A percentile compares a stretch with the other conserved stretches of the same genome.
Conservation (phyloP, 2,797 vertebrate genomes). For the Paedocypris micromegethes region DNA sequence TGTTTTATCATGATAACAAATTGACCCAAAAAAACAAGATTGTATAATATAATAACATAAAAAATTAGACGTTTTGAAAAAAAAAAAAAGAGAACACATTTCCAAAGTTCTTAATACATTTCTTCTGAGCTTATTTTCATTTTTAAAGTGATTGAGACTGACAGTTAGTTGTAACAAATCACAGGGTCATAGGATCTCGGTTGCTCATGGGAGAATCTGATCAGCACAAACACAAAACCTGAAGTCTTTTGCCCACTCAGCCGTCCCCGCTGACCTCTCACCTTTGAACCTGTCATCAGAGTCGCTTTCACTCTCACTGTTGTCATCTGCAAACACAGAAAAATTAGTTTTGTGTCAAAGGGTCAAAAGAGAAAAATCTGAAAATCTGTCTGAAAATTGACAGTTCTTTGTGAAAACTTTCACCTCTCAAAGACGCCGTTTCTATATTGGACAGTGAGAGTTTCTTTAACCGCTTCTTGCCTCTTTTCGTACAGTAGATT, state of each 20-base stretch:
- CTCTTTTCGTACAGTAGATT: conserved; percentile 96
- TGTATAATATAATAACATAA: too few species aligned
- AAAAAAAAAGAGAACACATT: too few species aligned
- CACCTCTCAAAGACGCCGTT: conserved; percentile 90
- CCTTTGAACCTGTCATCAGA: conserved; percentile 99
- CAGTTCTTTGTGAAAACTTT: conserved; percentile 41
- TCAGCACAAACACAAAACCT: conserved; percentile 2
- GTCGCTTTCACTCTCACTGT: conserved; percentile 98
- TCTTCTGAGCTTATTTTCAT: neutral
- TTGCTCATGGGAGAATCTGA: conserved; percentile 18
- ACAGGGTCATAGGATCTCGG: conserved; percentile 19
- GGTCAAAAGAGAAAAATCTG: conserved; percentile 49
- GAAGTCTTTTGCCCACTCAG: conserved; percentile 10
- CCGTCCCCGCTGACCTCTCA: conserved; percentile 62
- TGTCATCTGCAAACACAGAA: conserved; percentile 84
- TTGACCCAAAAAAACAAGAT: too few species aligned
- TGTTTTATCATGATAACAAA: neutral
- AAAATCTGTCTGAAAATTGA: conserved; percentile 25
- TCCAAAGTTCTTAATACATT: too few species aligned
- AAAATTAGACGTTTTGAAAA: too few species aligned
- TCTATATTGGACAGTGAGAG: conserved; percentile 90
- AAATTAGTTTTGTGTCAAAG: conserved; percentile 54
- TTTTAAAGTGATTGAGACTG: neutral
- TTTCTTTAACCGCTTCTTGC: conserved; percentile 96
- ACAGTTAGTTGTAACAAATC: conserved; percentile 29